Conservation (phyloP, 2,113 vertebrate genomes). For the Stigmatopora nigra region DNA sequence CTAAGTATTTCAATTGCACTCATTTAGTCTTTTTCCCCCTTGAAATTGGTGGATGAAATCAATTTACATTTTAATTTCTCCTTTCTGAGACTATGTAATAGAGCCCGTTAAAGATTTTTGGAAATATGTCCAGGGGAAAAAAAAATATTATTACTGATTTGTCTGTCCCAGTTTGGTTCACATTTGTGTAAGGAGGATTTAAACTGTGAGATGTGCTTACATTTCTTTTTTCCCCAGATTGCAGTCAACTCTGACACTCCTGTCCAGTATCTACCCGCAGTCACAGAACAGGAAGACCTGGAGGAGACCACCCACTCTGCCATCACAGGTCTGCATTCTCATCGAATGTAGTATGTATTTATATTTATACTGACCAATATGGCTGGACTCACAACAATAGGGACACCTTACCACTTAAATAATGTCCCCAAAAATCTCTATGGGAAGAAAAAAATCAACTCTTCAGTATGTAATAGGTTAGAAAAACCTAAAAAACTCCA, state of each 20-base stretch:
- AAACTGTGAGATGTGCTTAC: background rate
- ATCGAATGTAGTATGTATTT: background rate
- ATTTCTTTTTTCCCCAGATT: conserved; percentile 52
- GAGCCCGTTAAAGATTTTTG: too few relatives aligned
- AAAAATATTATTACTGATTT: too few relatives aligned
- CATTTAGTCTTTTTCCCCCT: too few relatives aligned
- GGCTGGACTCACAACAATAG: background rate
- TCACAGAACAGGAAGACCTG: conserved; percentile 82
- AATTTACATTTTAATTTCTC: too few relatives aligned
- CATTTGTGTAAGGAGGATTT: background rate
- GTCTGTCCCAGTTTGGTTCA: too few relatives aligned
- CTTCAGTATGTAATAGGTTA: too few relatives aligned
- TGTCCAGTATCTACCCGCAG: conserved; percentile 91
- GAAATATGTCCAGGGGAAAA: too few relatives aligned
- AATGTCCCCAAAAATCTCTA: background rate
- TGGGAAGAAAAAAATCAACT: background rate
- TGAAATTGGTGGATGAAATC: too few relatives aligned
- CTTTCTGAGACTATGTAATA: too few relatives aligned
- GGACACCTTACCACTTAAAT: background rate
- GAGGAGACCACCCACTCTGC: conserved; percentile 84
- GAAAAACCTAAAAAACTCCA: too few relatives aligned
- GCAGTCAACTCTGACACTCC: conserved; percentile 73
- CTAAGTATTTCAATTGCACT: background rate
- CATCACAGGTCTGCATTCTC: conserved; percentile 76
- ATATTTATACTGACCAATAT: background rate